Evolutionary conservation across 1,140 invertebrate genomes (phyloP).

Genomic region (Lasioglossum albipes): DNA sequence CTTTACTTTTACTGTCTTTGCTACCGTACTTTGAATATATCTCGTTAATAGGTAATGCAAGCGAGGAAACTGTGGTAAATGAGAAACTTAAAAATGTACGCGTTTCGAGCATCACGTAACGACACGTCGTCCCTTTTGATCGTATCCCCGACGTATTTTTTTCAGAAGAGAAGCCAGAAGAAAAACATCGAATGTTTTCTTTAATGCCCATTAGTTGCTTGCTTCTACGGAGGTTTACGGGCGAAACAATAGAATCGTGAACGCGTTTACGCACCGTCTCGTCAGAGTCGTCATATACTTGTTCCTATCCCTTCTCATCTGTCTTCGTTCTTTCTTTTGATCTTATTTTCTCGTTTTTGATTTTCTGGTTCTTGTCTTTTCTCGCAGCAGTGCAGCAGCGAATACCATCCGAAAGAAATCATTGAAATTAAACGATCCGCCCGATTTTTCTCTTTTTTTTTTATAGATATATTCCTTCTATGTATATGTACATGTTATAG

Average conservation of each 20-base stretch:
- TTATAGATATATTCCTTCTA: constrained; percentile 29
- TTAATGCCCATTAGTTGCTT: constrained; percentile 43
- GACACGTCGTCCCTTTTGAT: constrained; percentile 19
- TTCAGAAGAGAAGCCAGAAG: constrained; percentile 11
- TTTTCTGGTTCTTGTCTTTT: too few relatives aligned
- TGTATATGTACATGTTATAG: constrained; percentile 24
- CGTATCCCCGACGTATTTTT: too few relatives aligned
- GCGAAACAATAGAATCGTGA: constrained; percentile 19
- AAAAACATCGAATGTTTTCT: constrained; percentile 13
- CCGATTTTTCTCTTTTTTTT: constrained; percentile 21
- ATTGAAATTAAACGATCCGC: constrained; percentile 43
- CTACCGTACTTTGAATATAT: constrained; percentile 68
- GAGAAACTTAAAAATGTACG: constrained; percentile 61
- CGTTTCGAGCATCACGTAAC: constrained; percentile 27
- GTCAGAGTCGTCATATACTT: background rate
- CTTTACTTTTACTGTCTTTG: constrained; percentile 52
- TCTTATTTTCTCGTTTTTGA: background rate
- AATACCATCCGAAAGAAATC: constrained; percentile 39
- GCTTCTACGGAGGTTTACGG: constrained; percentile 10
- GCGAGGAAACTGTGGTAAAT: constrained; percentile 61
- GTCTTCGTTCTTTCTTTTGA: background rate
- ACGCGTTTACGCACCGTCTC: background rate
- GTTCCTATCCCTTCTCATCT: background rate
- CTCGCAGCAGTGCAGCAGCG: background rate
- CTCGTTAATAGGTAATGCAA: constrained; percentile 66